Evolutionary conservation across 2,113 vertebrate species (phyloP).

Genomic region (Trachemys scripta): DNA sequence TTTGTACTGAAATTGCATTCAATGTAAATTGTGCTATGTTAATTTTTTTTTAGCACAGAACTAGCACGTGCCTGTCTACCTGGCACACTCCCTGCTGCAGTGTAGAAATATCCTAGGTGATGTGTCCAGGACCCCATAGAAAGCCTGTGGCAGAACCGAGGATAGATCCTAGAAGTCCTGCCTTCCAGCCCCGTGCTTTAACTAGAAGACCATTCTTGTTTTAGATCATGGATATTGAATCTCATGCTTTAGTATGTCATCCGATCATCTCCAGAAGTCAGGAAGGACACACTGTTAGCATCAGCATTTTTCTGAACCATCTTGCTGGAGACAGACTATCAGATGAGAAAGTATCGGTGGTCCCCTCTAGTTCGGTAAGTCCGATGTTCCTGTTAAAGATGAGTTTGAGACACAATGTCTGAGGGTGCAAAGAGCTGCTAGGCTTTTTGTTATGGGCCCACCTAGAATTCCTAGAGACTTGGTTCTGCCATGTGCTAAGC

Average conservation of each 20-base stretch:
- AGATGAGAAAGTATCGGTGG: not conserved
- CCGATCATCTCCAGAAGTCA: not conserved
- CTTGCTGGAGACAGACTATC: not conserved
- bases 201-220: not conserved
- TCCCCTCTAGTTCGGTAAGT: not conserved
- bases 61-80: too few relatives aligned
- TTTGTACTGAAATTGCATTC: not conserved
- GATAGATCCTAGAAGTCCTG: not conserved
- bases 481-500: not conserved
- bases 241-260: not conserved
- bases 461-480: not conserved
- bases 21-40: not conserved
- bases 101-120: not conserved
- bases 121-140: not conserved
- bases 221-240: not conserved
- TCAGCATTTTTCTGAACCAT: not conserved
- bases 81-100: not conserved
- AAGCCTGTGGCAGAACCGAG: not conserved
- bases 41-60: too few relatives aligned
- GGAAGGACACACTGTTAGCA: not conserved
- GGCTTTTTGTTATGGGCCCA: not conserved
- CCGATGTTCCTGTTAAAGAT: not conserved
- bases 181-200: not conserved
- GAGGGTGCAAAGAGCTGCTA: rapidly evolving
- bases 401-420: not conserved